These are phyloP conservation scores for Amphilophus citrinellus DNA, from an alignment of 2,113 vertebrate genomes.

Conservation along the genomic window DNA sequence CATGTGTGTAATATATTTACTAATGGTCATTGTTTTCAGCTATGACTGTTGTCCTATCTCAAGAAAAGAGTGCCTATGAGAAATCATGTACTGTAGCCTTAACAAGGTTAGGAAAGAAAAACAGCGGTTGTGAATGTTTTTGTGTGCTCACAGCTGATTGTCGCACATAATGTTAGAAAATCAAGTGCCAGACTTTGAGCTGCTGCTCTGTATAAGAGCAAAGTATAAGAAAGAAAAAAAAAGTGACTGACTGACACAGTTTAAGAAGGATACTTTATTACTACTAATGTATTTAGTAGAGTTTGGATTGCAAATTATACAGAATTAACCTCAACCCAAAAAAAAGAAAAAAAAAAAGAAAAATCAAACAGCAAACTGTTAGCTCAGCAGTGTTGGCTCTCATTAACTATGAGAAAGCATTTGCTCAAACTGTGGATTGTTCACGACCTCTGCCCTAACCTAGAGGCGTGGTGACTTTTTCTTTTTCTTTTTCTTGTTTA, in stretches of 20 bases:
- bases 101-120: conserved; percentile 35
- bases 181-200: conserved; percentile 70
- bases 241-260: too few relatives aligned
- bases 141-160: conserved; percentile 34
- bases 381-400: too few relatives aligned
- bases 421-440: too few relatives aligned
- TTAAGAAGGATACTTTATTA: too few relatives aligned
- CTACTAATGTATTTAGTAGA: too few relatives aligned
- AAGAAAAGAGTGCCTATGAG: conserved; percentile 26
- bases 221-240: conserved; percentile 46
- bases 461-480: background rate
- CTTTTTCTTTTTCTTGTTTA: too few relatives aligned
- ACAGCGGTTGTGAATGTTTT: conserved; percentile 50
- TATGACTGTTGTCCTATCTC: conserved; percentile 21
- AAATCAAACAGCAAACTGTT: too few relatives aligned
- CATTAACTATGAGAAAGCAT: too few relatives aligned
- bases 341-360: too few relatives aligned
- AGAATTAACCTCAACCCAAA: too few relatives aligned
- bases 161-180: conserved; percentile 48
- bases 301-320: too few relatives aligned
- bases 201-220: conserved; percentile 58
- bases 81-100: conserved; percentile 56
- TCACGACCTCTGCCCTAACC: too few relatives aligned
- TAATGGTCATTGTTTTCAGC: conserved; percentile 42
- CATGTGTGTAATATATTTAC: conserved; percentile 38